phyloP scores from a whole-genome alignment of 2,113 vertebrate species.

The Hippocampus abdominalis region DNA sequence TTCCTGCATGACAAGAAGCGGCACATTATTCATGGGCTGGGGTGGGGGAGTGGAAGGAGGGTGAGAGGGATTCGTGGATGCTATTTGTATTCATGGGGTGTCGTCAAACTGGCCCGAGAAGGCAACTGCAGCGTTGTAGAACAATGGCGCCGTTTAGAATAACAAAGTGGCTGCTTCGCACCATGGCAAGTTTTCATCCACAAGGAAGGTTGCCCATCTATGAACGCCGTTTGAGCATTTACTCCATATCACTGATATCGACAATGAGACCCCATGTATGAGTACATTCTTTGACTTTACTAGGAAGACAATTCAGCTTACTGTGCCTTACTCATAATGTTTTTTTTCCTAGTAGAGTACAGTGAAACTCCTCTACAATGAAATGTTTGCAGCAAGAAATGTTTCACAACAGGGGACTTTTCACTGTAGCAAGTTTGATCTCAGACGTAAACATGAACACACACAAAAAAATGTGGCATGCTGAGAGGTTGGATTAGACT shows the following conservation, averaged over 20 bases:
- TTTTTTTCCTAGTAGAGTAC: too few relatives aligned
- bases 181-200: background rate
- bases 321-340: too few relatives aligned
- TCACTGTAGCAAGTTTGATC: too few relatives aligned
- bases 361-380: too few relatives aligned
- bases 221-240: background rate
- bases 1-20: conserved; percentile 13
- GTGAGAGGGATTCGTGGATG: conserved; percentile 10
- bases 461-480: too few relatives aligned
- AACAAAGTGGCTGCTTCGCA: background rate
- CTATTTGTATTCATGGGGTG: conserved; percentile 42
- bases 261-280: background rate
- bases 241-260: background rate
- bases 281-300: background rate
- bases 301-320: too few relatives aligned
- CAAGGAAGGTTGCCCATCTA: background rate
- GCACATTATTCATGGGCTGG: conserved; percentile 19
- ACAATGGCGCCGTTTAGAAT: background rate
- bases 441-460: too few relatives aligned
- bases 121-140: background rate
- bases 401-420: too few relatives aligned
- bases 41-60: background rate
- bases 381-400: too few relatives aligned
- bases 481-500: too few relatives aligned
- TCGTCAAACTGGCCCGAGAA: conserved; percentile 7